Evolutionary conservation across 1,140 invertebrate genomes (phyloP).

Genomic region (Pteromalus puparum): DNA sequence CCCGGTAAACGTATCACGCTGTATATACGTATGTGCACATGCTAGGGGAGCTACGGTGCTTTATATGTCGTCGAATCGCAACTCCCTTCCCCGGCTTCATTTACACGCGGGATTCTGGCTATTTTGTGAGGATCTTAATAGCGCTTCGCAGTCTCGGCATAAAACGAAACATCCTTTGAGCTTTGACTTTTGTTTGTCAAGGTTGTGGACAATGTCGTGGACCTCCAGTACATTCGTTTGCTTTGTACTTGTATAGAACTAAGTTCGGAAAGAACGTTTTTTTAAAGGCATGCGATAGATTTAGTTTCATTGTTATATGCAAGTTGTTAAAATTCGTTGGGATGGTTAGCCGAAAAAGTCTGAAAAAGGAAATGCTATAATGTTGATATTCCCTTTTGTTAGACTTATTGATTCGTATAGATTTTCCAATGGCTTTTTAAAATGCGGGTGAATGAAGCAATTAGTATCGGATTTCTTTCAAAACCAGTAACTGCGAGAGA

Average conservation of each 20-base stretch:
- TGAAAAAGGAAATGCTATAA: neutral
- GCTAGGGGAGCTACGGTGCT: neutral
- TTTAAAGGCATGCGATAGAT: too few relatives aligned
- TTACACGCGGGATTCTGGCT: neutral
- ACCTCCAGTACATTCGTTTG: too few relatives aligned
- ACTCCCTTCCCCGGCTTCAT: neutral
- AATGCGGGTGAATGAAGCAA: neutral
- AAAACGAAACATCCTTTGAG: neutral
- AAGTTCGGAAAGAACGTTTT: too few relatives aligned
- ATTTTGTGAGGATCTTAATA: neutral
- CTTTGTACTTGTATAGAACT: too few relatives aligned
- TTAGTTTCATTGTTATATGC: too few relatives aligned
- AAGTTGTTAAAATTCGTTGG: neutral
- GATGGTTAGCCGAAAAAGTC: neutral
- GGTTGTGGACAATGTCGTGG: neutral
- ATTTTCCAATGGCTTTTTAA: neutral
- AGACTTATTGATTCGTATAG: neutral
- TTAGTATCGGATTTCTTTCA: neutral
- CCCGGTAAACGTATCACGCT: too few relatives aligned
- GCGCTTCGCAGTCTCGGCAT: too few relatives aligned
- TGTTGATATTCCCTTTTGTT: neutral
- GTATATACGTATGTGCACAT: neutral
- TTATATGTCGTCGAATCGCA: conserved; percentile 6
- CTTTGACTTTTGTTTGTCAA: conserved; percentile 4
- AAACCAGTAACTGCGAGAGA: neutral